Percentiles rank a stretch among this genome's conserved stretches.
These are phyloP conservation scores for Cactoblastis cactorum DNA, from an alignment of 2,888 invertebrate species.

Conservation along the genomic window DNA sequence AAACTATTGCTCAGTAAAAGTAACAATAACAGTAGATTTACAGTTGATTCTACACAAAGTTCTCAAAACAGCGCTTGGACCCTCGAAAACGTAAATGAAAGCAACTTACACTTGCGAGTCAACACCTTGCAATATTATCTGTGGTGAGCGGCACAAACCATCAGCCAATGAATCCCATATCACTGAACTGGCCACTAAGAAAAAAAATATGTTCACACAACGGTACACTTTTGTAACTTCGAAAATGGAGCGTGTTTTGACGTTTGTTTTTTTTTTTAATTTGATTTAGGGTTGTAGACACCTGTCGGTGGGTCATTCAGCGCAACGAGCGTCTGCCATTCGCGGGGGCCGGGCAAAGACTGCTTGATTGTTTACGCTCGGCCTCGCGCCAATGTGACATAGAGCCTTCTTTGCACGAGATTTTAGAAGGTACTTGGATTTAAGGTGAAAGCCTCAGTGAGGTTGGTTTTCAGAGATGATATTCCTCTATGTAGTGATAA, in stretches of 20 bases:
- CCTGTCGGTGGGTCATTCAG: slow-evolving; percentile 46
- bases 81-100: slow-evolving; percentile 6
- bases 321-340: slow-evolving; percentile 42
- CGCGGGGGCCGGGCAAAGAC: slow-evolving; percentile 65
- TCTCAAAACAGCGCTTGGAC: background rate
- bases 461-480: slow-evolving; percentile 11
- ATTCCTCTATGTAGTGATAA: background rate
- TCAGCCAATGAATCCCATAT: slow-evolving; percentile 48
- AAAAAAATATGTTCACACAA: slow-evolving; percentile 42
- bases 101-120: slow-evolving; percentile 9
- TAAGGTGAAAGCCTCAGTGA: slow-evolving; percentile 30
- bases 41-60: slow-evolving; percentile 3
- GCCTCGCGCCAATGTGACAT: slow-evolving; percentile 46
- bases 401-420: slow-evolving; percentile 35
- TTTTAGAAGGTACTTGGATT: slow-evolving; percentile 22
- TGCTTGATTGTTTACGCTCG: slow-evolving; percentile 72
- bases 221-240: slow-evolving; percentile 38
- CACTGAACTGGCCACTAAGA: slow-evolving; percentile 56
- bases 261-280: slow-evolving; percentile 34
- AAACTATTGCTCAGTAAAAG: background rate
- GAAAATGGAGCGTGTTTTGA: slow-evolving; percentile 51
- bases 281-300: slow-evolving; percentile 41
- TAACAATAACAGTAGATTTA: background rate
- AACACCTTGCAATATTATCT: slow-evolving; percentile 18
- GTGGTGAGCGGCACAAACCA: slow-evolving; percentile 28